phyloP scores from a whole-genome alignment of 2,888 invertebrate genomes.

The Tetanocera ferruginea region DNA sequence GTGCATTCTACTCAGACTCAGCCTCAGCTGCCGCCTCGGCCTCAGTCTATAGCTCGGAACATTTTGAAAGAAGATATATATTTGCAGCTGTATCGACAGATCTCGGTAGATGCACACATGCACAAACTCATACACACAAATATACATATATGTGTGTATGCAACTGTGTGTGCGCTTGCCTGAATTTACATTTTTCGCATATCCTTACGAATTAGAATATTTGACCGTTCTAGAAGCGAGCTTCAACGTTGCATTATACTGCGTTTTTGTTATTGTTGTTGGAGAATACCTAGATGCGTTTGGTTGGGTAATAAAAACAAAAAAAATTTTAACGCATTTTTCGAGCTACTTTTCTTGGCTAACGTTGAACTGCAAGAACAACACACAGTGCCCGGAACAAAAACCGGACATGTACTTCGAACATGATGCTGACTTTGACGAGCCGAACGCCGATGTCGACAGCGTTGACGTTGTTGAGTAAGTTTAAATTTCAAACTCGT shows the following conservation, averaged over 20 bases:
- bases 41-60: not conserved
- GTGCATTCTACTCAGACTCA: not conserved
- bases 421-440: too few species aligned
- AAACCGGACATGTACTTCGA: too few species aligned
- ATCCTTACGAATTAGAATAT: conserved; percentile 62
- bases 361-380: too few species aligned
- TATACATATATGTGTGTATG: not conserved
- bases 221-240: conserved; percentile 44
- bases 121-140: not conserved
- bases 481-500: conserved; percentile 62
- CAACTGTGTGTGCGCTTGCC: conserved; percentile 48
- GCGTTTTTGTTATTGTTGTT: not conserved
- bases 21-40: not conserved
- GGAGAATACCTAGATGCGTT: not conserved
- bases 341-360: too few species aligned
- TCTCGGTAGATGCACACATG: not conserved
- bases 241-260: not conserved
- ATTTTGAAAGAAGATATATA: not conserved
- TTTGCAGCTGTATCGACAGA: conserved; percentile 2
- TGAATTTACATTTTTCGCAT: conserved; percentile 64
- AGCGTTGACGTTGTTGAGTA: conserved; percentile 14
- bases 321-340: not conserved
- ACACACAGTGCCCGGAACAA: too few species aligned
- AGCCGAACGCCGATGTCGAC: too few species aligned
- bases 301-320: not conserved